A percentile compares a stretch with the other conserved stretches of the same genome.
These are phyloP conservation scores for Raja brachyura DNA, from an alignment of 2,113 vertebrate species.

Conservation along the genomic window DNA sequence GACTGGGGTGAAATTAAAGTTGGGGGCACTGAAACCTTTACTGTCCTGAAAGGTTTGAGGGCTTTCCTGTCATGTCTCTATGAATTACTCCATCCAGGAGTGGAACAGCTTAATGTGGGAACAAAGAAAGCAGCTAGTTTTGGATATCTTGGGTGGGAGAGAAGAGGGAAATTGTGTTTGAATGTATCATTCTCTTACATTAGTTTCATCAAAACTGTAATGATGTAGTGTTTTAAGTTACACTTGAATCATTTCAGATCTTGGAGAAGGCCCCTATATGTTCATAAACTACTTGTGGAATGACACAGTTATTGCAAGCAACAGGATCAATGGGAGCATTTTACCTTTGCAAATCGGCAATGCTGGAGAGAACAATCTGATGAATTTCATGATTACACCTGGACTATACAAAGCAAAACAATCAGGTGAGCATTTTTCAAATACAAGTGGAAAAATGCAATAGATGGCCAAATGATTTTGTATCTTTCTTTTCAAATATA, in stretches of 20 bases:
- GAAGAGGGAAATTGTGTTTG: neutral
- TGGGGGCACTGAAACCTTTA: neutral
- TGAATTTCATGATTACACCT: constrained; percentile 90
- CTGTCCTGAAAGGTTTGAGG: neutral
- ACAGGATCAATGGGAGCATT: constrained; percentile 72
- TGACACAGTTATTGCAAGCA: constrained; percentile 78
- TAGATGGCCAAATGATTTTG: neutral
- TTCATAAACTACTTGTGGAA: constrained; percentile 71
- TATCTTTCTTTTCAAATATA: neutral
- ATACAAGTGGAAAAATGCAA: neutral
- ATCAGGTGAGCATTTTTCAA: constrained; percentile 67
- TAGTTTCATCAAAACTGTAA: neutral
- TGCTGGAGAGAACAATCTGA: constrained; percentile 61
- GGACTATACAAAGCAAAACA: constrained; percentile 80
- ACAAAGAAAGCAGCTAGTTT: too few relatives aligned
- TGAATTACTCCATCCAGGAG: neutral
- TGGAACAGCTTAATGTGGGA: neutral
- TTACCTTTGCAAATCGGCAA: constrained; percentile 71
- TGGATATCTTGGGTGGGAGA: neutral
- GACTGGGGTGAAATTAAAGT: neutral
- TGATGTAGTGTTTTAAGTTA: neutral
- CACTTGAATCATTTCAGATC: constrained; percentile 54
- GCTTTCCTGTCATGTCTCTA: neutral
- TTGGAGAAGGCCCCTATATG: constrained; percentile 87
- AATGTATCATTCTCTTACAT: neutral